Percentiles rank a stretch among this genome's conserved stretches.
Conservation (phyloP, 2,797 vertebrate genomes). For the Danio choprae region DNA sequence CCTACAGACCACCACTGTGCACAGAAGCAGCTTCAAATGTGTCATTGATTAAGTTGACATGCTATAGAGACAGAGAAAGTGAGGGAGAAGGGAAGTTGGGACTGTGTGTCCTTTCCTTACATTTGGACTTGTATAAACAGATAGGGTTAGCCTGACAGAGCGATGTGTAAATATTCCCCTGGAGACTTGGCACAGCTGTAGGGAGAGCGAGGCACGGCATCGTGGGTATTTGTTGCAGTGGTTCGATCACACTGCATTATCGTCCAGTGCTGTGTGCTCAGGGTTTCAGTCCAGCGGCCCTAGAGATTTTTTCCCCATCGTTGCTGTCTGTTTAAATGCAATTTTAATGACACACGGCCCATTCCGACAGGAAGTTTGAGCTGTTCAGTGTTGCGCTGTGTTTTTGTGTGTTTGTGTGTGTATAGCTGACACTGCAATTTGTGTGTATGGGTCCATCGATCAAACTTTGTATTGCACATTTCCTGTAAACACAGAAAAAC, state of each 20-base stretch:
- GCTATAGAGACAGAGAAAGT: not conserved
- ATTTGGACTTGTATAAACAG: slow-evolving; percentile 16
- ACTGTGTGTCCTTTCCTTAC: slow-evolving; percentile 23
- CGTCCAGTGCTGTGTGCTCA: slow-evolving; percentile 21
- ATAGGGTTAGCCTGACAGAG: slow-evolving; percentile 10
- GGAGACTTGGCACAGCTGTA: slow-evolving; percentile 51
- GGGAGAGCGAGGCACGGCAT: slow-evolving; percentile 23
- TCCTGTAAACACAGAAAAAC: slow-evolving; percentile 38
- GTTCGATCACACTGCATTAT: slow-evolving; percentile 35
- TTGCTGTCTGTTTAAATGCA: slow-evolving; percentile 27
- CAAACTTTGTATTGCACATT: slow-evolving; percentile 27
- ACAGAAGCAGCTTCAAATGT: slow-evolving; percentile 19
- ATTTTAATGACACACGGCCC: slow-evolving; percentile 18
- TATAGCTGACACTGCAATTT: slow-evolving; percentile 10
- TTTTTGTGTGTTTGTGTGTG: not conserved
- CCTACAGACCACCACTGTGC: not conserved
- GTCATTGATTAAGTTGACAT: slow-evolving; percentile 20
- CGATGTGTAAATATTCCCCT: slow-evolving; percentile 46
- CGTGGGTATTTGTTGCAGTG: slow-evolving; percentile 36
- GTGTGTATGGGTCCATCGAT: slow-evolving; percentile 18
- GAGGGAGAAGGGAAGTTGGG: not conserved
- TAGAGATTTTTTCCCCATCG: slow-evolving; percentile 22
- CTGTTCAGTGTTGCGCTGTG: slow-evolving; percentile 6
- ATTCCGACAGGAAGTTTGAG: slow-evolving; percentile 39
- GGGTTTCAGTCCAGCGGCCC: slow-evolving; percentile 30